Evolutionary conservation across 2,888 invertebrate genomes (phyloP), one percentile per base, ranked within the genome.

Genomic region (Temnothorax ravouxi): DNA sequence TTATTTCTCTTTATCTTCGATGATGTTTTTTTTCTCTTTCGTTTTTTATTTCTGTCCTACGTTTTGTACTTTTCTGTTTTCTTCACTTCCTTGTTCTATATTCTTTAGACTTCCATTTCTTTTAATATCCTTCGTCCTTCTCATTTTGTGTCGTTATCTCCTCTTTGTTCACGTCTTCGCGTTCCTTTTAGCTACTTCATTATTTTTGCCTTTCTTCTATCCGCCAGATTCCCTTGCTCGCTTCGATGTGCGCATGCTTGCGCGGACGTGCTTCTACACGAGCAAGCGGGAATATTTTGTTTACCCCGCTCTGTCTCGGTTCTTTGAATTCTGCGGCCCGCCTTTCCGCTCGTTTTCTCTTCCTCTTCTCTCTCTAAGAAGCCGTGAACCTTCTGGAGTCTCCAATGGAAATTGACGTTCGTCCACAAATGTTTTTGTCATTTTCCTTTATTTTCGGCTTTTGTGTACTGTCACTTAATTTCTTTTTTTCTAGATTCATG

Each of bases 281-380:
- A 88, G n/a, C 88, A 67, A 83, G 91, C 92, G 92, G 91, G 93
- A 94, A 94, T 94, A 94, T 94, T 94, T 94, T 94, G 94, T 94
- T 94, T 94, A 94, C 94, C 91, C 93, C 94, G 92, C n/a, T 71
- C 90, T 88, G 44, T 77, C 88, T 87, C 91, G 92, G 93, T 94
- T 94, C 94, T 94, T 93, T 94, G 94, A 94, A 94, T 94, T 92
- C 92, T 91, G 88, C 89, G 34, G 92, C 90, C 91, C 74, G 87
- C 52, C 50, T 25, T 71, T 50, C 80, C 76, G 79, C 62, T 84
- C 64, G 18, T 77, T 61, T 76, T 52, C 47, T 38, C 29, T 80
- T 64, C 59, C 52, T 83, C 77, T 83, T 74, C 74, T 80, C 74
- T 80, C 62, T 54, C 69, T 62, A 38, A 67, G n/a, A 66, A 66